phyloP scores from a whole-genome alignment of 2,888 invertebrate genomes.

The Conistra vaccinii region DNA sequence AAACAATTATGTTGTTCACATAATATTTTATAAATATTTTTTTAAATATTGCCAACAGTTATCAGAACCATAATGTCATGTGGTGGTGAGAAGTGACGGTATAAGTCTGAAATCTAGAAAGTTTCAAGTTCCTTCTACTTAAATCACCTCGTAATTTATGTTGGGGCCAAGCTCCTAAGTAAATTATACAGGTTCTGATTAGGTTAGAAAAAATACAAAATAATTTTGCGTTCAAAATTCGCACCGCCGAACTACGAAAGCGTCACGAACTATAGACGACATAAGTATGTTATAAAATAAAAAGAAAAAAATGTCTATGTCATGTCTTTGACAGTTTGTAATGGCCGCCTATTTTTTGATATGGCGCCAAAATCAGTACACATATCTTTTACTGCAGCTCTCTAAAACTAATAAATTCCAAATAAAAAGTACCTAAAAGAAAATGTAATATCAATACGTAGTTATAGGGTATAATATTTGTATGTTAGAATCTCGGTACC shows the following conservation, averaged over 20 bases:
- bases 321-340: slow-evolving; percentile 49
- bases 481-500: slow-evolving; percentile 88
- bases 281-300: slow-evolving; percentile 61
- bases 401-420: slow-evolving; percentile 76
- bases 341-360: slow-evolving; percentile 63
- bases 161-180: slow-evolving; percentile 84
- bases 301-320: slow-evolving; percentile 46
- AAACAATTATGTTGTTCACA: slow-evolving; percentile 60
- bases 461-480: slow-evolving; percentile 75
- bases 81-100: slow-evolving; percentile 88
- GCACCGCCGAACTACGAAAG: slow-evolving; percentile 83
- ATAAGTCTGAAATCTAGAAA: slow-evolving; percentile 81
- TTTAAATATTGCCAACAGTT: slow-evolving; percentile 82
- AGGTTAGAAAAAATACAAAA: slow-evolving; percentile 85
- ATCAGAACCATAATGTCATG: slow-evolving; percentile 85
- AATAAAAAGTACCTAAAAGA: slow-evolving; percentile 78
- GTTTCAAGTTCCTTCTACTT: slow-evolving; percentile 88
- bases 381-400: slow-evolving; percentile 72
- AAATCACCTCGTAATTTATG: slow-evolving; percentile 91
- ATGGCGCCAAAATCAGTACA: slow-evolving; percentile 63
- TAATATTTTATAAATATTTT: slow-evolving; percentile 69
- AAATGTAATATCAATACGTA: slow-evolving; percentile 76
- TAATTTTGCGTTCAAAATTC: slow-evolving; percentile 78
- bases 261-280: slow-evolving; percentile 80
- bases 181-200: slow-evolving; percentile 91